Base-by-base conservation (phyloP, 2,797 vertebrate genomes). In the Notamacropus eugenii region DNA sequence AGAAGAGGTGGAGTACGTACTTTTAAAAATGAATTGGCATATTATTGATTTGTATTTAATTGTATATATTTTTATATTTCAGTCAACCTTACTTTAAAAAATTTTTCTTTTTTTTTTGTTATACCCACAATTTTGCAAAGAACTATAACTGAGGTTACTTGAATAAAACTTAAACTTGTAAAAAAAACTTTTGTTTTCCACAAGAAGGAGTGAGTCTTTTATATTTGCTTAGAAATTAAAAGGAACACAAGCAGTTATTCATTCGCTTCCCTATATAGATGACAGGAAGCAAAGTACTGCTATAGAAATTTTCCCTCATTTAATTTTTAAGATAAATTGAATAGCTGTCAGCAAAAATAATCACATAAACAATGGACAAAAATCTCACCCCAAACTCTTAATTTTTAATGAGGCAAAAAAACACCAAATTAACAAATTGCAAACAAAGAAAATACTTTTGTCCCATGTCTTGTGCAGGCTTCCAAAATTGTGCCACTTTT, bases 171-270 rank as follows among this genome's bases (percentile, higher is more conserved):
- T 91, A 93, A 52, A 34, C 46, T 62, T 90, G 5, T 91, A 58
- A 92, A 93, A 74, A 74, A 90, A 90, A 28, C 67, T 82, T 31
- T 27, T 92, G 90, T 93, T 95, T 92, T 95, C 55, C 19, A 55
- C 55, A 59, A 16, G 82, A 93, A 27, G 24, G 50, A 90, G 50
- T 92, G 29, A 94, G 1, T 62, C 9, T 94, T 40, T n/a, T n/a
- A 59, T 90, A n/a, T 57, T 12, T 96, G 92, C 82, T 94, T 93
- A 59, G 40, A 93, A 96, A 91, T 74, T 54, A 96, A 55, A 93
- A 46, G 10, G 55, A 13, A 91, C 46, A 50, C 28, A 62, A 62
- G 90, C 16, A 93, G 0, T 91, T 94, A 58, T 59, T 59, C 54
- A 90, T 74, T 74, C 56, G 29, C 2, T 59, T 90, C 28, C 52